Evolutionary conservation across 2,888 invertebrate genomes (phyloP), one percentile per base, ranked within the genome.

Genomic region (Epicampocera succincta): DNA sequence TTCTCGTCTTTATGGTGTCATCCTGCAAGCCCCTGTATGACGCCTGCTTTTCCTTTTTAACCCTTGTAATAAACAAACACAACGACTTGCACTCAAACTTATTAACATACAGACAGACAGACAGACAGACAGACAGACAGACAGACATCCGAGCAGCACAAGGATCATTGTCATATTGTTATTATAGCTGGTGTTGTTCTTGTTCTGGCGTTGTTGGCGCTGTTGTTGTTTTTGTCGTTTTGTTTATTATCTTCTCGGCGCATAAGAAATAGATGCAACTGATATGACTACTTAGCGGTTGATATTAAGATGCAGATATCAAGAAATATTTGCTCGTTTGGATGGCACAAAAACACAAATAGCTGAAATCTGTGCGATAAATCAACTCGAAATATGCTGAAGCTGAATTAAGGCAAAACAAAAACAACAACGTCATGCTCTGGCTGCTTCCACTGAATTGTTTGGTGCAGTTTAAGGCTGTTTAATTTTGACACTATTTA

Each of bases 1-100:
- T 76, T 72, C 9, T 74, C 65, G 65, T 75, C 61, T 65, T 63
- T 66, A 66, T 69, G 40, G 21, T 83, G 73, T 80, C 74, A 75
- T 71, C 17, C 9, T 56, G 48, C 33, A 74, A 52, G 69, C 42
- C 29, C 69, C 66, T 71, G 44, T 69, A 40, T 56, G 66, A 69
- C 78, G 71, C 66, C 76, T 73, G 54, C 48, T 52, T 80, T 40
- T 65, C 54, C 19, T 63, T 60, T 15, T 42, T 33, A 33, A 58
- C 21, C 38, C 33, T 38, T 54, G 44, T 29, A 42, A 46, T 17
- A 54, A 17, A 33, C 29, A 50, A 13, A 13, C 38, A 42, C 33
- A 19, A 73, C 42, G 12, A 44, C 40, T 40, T 46, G 38, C 50
- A 56, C 13, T 46, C 11, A 65, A 44, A 11, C 33, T 12, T 17